Evolutionary conservation across 2,888 invertebrate species (phyloP).

Genomic region (Drosophila atroscutellata): DNA sequence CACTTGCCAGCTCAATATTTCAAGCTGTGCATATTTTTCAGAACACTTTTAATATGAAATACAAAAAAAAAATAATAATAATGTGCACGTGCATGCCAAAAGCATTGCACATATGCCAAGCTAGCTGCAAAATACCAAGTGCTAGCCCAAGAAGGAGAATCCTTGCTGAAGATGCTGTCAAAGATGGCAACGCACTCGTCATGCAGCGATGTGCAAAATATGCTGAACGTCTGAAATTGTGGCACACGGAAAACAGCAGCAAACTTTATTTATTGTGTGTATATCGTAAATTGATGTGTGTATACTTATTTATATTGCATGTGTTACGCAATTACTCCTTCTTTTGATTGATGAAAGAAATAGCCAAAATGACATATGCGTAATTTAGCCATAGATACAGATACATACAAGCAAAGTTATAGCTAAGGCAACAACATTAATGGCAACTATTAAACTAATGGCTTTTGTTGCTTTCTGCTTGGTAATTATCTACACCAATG

Average conservation of each 20-base stretch:
- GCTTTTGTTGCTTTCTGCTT: slow-evolving; percentile 52
- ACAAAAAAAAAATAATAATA: slow-evolving; percentile 33
- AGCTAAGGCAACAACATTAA: slow-evolving; percentile 59
- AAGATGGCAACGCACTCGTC: slow-evolving; percentile 31
- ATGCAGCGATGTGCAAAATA: slow-evolving; percentile 64
- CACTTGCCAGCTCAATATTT: slow-evolving; percentile 55
- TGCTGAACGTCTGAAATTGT: slow-evolving; percentile 57
- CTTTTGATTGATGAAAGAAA: slow-evolving; percentile 63
- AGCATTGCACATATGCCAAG: slow-evolving; percentile 41
- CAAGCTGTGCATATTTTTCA: slow-evolving; percentile 76
- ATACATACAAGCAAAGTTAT: slow-evolving; percentile 36
- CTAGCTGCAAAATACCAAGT: slow-evolving; percentile 16
- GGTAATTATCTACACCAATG: slow-evolving; percentile 65
- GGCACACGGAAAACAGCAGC: slow-evolving; percentile 59
- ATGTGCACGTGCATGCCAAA: slow-evolving; percentile 67
- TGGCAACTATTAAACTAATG: slow-evolving; percentile 75
- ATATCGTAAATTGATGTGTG: slow-evolving; percentile 42
- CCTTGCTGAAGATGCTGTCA: slow-evolving; percentile 20
- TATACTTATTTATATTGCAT: slow-evolving; percentile 15
- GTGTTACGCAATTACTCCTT: slow-evolving; percentile 28
- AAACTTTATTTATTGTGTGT: slow-evolving; percentile 70
- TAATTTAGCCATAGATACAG: slow-evolving; percentile 37
- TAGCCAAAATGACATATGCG: slow-evolving; percentile 56
- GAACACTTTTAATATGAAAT: slow-evolving; percentile 70
- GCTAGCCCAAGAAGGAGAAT: slow-evolving; percentile 23